Conservation (phyloP, 2,113 vertebrate genomes). For the Prinia subflava region DNA sequence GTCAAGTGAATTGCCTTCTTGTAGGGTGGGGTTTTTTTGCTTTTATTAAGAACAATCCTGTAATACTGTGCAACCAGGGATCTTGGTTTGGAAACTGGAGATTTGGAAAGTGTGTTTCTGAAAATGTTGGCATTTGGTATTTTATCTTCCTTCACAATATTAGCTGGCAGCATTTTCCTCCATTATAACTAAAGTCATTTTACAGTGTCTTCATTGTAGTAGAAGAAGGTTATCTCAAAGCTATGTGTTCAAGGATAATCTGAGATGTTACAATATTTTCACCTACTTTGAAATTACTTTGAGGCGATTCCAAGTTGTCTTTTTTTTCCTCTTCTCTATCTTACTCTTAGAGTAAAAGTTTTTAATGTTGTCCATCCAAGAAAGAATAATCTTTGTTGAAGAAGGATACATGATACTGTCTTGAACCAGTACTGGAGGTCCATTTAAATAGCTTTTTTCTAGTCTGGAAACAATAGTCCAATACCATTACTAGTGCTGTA, state of each 20-base stretch:
- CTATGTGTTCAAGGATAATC: background rate
- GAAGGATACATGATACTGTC: background rate
- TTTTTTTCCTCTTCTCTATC: background rate
- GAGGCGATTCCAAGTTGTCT: background rate
- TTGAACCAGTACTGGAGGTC: background rate
- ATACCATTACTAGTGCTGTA: background rate
- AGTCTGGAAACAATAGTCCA: background rate
- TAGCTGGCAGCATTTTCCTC: background rate
- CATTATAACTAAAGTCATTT: background rate
- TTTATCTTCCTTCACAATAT: background rate
- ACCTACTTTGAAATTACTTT: background rate
- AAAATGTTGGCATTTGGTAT: background rate
- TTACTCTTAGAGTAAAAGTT: background rate
- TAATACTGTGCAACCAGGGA: background rate
- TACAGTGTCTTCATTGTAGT: background rate
- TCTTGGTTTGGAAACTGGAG: background rate
- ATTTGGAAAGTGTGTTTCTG: background rate
- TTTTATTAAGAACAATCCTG: background rate
- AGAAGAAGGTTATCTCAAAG: background rate
- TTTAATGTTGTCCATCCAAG: background rate
- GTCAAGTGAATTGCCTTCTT: background rate
- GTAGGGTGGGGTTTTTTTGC: rapidly evolving
- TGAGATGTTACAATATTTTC: background rate
- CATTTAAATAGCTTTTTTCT: background rate
- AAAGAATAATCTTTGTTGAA: background rate